A percentile compares a stretch with the other conserved stretches of the same genome.
phyloP scores from a whole-genome alignment of 2,113 vertebrate species.

The Hystrix brachyura region DNA sequence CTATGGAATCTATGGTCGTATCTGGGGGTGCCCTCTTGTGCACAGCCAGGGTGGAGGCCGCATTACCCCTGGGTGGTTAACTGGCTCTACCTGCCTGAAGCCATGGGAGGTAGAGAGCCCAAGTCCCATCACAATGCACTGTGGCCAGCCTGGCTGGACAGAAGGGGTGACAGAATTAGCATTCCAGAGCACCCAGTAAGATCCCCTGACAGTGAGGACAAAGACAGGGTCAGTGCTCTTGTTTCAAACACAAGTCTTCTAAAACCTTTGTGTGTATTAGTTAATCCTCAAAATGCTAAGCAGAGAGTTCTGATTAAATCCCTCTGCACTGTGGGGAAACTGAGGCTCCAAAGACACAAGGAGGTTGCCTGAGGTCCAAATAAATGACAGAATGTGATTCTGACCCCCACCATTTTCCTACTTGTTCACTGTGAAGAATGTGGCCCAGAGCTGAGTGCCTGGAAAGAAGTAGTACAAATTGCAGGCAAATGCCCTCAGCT shows the following conservation, averaged over 20 bases:
- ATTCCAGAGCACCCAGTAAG: background rate
- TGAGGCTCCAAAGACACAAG: background rate
- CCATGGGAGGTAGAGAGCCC: background rate
- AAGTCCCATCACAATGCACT: too few relatives aligned
- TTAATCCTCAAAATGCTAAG: background rate
- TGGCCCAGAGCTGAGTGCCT: background rate
- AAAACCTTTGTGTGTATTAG: background rate
- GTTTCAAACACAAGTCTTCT: background rate
- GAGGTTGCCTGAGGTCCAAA: background rate
- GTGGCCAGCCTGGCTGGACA: background rate
- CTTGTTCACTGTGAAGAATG: background rate
- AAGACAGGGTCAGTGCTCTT: too few relatives aligned
- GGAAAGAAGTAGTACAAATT: background rate
- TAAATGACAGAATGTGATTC: background rate
- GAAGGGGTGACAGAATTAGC: background rate
- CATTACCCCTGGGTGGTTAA: background rate
- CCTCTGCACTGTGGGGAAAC: background rate
- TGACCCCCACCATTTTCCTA: background rate
- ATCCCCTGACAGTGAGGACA: background rate
- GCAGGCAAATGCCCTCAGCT: background rate
- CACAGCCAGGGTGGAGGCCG: background rate
- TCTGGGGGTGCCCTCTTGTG: background rate
- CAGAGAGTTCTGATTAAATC: background rate
- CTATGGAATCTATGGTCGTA: background rate
- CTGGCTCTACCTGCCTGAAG: background rate